Base-by-base conservation (phyloP, 2,113 vertebrate genomes). In the Leptosomus discolor region DNA sequence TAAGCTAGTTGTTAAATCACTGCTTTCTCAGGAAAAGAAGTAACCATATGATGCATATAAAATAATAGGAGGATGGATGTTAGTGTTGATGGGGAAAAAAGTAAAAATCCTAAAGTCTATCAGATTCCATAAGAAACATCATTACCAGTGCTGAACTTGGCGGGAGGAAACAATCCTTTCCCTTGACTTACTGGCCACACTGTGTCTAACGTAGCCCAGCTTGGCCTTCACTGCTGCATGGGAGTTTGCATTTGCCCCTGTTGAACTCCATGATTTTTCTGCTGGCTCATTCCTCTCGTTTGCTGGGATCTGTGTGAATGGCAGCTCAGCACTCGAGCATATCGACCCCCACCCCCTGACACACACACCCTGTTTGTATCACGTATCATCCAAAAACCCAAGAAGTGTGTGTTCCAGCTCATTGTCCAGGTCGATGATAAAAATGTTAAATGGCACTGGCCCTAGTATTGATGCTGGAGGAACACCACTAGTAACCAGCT, bases 121-220 rank as follows among this genome's bases (percentile, higher is more conserved):
- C 58, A 85, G 53, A 39, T 90, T 94, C 61, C 64, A 32, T 46
- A 39, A 69, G 65, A 71, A 61, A 37, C 64, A 19, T 64, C 71
- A 73, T 65, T 54, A 56, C 64, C 34, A 75, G 30, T 95, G n/a
- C n/a, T n/a, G n/a, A n/a, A n/a, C n/a, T n/a, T n/a, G n/a, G n/a
- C n/a, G n/a, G 18, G 17, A 18, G 11, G 11, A 14, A 75, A 65
- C 15, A 81, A 64, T 51, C 51, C 18, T 18, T 74, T 79, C 34
- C 27, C 18, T 48, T 48, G 46, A 63, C 27, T 37, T 87, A 46
- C 80, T 74, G 63, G 29, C 48, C 27, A 21, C 34, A 23, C 16
- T 0, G 0, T 82, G 70, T 41, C 64, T 81, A 46, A 19, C 0
- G 0, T 8, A 65, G 20, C 26, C 29, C 71, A 36, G 16, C 12